Conservation (phyloP, 2,888 invertebrate genomes). For the Isotomurus palustris region DNA sequence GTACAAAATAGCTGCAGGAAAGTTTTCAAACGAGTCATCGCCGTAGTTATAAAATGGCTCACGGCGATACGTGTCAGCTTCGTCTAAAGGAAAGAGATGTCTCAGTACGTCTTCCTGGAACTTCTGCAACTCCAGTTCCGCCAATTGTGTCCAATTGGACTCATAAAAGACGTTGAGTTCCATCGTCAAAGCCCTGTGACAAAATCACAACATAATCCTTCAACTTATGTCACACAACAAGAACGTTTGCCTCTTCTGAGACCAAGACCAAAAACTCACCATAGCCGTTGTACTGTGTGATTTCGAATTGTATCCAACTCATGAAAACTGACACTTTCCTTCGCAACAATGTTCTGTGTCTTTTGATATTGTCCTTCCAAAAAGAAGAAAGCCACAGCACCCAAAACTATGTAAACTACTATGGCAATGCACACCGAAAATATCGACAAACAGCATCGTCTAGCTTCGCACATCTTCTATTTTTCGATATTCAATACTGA, state of each 20-base stretch:
- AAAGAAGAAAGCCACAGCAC: constrained; percentile 84
- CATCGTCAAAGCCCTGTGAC: constrained; percentile 43
- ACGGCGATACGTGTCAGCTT: constrained; percentile 50
- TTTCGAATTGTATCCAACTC: constrained; percentile 44
- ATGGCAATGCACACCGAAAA: constrained; percentile 44
- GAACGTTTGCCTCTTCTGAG: too few relatives aligned
- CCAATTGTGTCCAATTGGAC: constrained; percentile 84
- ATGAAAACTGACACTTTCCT: constrained; percentile 40
- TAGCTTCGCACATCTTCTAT: constrained; percentile 46
- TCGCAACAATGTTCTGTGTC: constrained; percentile 37
- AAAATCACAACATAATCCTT: constrained; percentile 11
- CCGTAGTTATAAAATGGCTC: constrained; percentile 48
- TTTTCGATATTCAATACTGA: constrained; percentile 4
- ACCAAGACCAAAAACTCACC: constrained; percentile 39
- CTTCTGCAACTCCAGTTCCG: constrained; percentile 78
- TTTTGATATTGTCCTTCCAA: constrained; percentile 60
- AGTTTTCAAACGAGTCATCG: constrained; percentile 58
- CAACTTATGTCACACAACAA: not conserved
- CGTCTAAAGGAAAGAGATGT: constrained; percentile 48
- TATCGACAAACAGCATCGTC: constrained; percentile 45
- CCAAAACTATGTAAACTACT: constrained; percentile 83
- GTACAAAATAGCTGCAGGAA: constrained; percentile 86
- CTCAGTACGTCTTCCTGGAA: constrained; percentile 61
- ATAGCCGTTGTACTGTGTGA: constrained; percentile 44
- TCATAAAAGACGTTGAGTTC: constrained; percentile 83